Percentiles rank a stretch among this genome's conserved stretches.
Evolutionary conservation across 1,140 invertebrate species (phyloP).

Genomic region (Listronotus bonariensis): DNA sequence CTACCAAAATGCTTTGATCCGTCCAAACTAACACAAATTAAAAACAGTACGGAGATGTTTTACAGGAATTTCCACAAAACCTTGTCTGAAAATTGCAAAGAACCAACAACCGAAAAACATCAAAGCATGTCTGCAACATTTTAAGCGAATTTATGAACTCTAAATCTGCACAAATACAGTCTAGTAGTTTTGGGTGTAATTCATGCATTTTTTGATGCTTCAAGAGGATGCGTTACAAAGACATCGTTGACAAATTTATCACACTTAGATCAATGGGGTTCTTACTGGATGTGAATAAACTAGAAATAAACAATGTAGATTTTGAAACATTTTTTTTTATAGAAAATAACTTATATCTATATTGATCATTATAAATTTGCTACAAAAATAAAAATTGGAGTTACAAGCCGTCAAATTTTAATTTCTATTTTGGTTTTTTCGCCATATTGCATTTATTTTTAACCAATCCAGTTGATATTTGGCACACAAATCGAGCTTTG

Average conservation of each 20-base stretch:
- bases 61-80: slow-evolving; percentile 1
- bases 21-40: slow-evolving; percentile 10
- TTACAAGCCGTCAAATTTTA: too few species aligned
- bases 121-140: slow-evolving; percentile 7
- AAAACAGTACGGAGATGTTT: background rate
- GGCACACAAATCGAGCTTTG: too few species aligned
- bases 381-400: too few species aligned
- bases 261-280: slow-evolving; percentile 23
- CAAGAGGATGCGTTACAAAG: slow-evolving; percentile 4
- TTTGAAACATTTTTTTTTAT: too few species aligned
- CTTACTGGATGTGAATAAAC: slow-evolving; percentile 8
- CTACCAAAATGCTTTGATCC: slow-evolving; percentile 7
- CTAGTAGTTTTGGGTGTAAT: background rate
- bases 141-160: background rate
- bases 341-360: too few species aligned
- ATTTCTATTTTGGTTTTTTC: too few species aligned
- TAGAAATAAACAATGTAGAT: too few species aligned
- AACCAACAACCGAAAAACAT: slow-evolving; percentile 7
- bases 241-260: background rate
- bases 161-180: slow-evolving; percentile 6
- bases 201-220: slow-evolving; percentile 7
- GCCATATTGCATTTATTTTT: too few species aligned
- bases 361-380: too few species aligned
- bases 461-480: too few species aligned
- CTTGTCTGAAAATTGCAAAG: slow-evolving; percentile 10